A percentile compares a stretch with the other conserved stretches of the same genome.
Conservation (phyloP, 2,797 vertebrate genomes). For the Petrocephalus schoutedeni region DNA sequence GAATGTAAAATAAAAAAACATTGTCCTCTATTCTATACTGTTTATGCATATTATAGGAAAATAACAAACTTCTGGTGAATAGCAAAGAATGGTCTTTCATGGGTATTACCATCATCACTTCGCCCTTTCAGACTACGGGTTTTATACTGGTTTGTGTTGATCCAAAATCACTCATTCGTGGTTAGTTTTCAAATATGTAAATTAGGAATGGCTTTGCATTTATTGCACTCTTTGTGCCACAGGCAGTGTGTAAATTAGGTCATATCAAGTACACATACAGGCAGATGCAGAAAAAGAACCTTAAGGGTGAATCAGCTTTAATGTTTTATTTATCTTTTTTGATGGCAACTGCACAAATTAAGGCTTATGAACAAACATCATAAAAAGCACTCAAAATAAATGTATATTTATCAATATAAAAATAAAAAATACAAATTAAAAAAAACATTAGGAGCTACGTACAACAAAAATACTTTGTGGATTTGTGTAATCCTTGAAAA, state of each 20-base stretch:
- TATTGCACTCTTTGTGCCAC: background rate
- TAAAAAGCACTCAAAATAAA: conserved; percentile 78
- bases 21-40: background rate
- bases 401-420: conserved; percentile 69
- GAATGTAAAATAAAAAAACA: background rate
- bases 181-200: background rate
- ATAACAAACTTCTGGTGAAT: background rate
- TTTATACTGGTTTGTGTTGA: background rate
- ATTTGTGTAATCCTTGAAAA: conserved; percentile 29
- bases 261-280: background rate
- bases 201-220: background rate
- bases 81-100: background rate
- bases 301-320: conserved; percentile 20
- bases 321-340: conserved; percentile 63
- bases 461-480: conserved; percentile 44
- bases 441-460: conserved; percentile 62
- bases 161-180: background rate
- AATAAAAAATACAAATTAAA: conserved; percentile 60
- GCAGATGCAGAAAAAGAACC: background rate
- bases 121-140: background rate
- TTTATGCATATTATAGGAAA: background rate
- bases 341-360: conserved; percentile 77
- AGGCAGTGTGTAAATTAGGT: background rate
- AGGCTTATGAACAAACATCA: conserved; percentile 76
- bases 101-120: background rate